Conservation (phyloP, 2,113 vertebrate species). For the Oryzias woworae region DNA sequence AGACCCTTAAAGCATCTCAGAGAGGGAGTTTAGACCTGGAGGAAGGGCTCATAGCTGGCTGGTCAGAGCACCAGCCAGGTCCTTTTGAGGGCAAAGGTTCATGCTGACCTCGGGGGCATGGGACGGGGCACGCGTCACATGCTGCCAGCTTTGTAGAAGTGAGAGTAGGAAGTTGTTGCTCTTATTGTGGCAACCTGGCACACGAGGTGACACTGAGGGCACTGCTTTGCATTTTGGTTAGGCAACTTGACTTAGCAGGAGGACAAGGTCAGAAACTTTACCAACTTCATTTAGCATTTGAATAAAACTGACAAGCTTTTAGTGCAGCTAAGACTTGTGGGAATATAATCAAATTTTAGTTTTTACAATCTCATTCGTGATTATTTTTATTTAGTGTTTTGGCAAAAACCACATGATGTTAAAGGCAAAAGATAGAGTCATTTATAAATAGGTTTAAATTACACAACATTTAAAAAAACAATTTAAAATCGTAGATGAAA, state of each 20-base stretch:
- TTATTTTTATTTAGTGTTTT: too few species aligned
- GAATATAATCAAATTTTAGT: not conserved
- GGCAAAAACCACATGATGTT: too few species aligned
- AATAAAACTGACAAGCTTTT: not conserved
- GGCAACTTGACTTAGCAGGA: slow-evolving; percentile 26
- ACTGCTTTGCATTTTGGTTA: slow-evolving; percentile 40
- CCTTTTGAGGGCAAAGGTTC: slow-evolving; percentile 52
- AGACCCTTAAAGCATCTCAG: not conserved
- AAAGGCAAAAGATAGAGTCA: too few species aligned
- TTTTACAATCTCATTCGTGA: too few species aligned
- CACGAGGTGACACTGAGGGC: slow-evolving; percentile 54
- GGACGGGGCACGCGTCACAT: slow-evolving; percentile 59
- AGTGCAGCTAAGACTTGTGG: not conserved
- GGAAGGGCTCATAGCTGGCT: slow-evolving; percentile 64
- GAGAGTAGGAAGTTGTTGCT: slow-evolving; percentile 78
- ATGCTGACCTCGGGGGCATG: slow-evolving; percentile 58
- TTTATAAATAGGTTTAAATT: too few species aligned
- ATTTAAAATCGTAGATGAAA: too few species aligned
- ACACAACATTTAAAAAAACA: too few species aligned
- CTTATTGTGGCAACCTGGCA: slow-evolving; percentile 65
- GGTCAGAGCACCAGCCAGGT: slow-evolving; percentile 32
- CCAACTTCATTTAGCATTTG: not conserved
- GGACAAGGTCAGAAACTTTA: not conserved
- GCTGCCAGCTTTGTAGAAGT: slow-evolving; percentile 78
- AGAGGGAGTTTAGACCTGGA: slow-evolving; percentile 3